Percentiles rank a stretch among this genome's conserved stretches.
Evolutionary conservation across 2,888 invertebrate genomes (phyloP).

Genomic region (Leptarthrus brevirostris): DNA sequence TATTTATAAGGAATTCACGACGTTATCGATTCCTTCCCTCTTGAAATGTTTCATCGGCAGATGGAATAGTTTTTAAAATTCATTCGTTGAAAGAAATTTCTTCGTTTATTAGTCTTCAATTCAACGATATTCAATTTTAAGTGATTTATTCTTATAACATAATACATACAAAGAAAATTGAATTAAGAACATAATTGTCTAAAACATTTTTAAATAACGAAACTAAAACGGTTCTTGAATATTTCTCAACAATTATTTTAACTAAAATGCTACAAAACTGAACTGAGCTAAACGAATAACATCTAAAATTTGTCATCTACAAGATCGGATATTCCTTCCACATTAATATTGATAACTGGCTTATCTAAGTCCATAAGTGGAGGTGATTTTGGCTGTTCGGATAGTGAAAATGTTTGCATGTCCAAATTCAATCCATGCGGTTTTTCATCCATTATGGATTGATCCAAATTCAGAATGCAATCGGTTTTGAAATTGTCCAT

Average conservation of each 20-base stretch:
- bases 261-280: background rate
- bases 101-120: too few relatives aligned
- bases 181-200: background rate
- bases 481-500: slow-evolving; percentile 67
- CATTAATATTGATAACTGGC: slow-evolving; percentile 62
- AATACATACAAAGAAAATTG: background rate
- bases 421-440: slow-evolving; percentile 55
- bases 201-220: background rate
- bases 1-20: too few relatives aligned
- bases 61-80: too few relatives aligned
- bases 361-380: slow-evolving; percentile 65
- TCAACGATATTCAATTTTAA: too few relatives aligned
- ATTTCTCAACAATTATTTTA: background rate
- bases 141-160: too few relatives aligned
- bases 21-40: background rate
- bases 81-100: too few relatives aligned
- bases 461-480: slow-evolving; percentile 66
- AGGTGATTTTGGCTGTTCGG: slow-evolving; percentile 60
- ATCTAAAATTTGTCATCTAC: slow-evolving; percentile 49
- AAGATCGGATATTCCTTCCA: slow-evolving; percentile 64
- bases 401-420: slow-evolving; percentile 57
- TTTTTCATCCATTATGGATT: slow-evolving; percentile 62
- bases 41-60: background rate
- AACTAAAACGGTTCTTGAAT: background rate
- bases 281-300: background rate